Evolutionary conservation across 2,113 vertebrate species (phyloP).

Genomic region (Patagioenas fasciata): DNA sequence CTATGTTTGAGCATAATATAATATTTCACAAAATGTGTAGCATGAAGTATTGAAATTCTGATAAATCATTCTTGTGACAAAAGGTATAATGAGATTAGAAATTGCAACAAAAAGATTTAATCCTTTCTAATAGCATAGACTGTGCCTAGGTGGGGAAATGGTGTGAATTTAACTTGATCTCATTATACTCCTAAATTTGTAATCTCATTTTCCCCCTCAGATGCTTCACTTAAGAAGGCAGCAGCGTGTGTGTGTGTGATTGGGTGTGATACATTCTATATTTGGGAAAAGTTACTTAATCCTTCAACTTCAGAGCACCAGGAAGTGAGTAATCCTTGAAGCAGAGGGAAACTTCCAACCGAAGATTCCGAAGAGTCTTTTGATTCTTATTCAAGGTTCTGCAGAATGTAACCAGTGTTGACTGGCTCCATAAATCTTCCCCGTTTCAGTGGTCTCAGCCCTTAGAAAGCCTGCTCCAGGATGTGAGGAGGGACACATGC

Average conservation of each 20-base stretch:
- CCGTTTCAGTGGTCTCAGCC: neutral
- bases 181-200: conserved; percentile 59
- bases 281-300: conserved; percentile 48
- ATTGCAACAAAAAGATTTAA: conserved; percentile 62
- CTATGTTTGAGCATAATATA: neutral
- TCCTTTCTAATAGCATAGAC: conserved; percentile 67
- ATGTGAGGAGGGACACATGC: neutral
- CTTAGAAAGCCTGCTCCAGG: neutral
- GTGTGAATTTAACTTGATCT: conserved; percentile 64
- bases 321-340: neutral
- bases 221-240: conserved; percentile 38
- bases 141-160: conserved; percentile 32
- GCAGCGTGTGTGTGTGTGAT: neutral
- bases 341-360: neutral
- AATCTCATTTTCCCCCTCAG: conserved; percentile 58
- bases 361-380: neutral
- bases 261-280: conserved; percentile 7
- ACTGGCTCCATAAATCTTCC: conserved; percentile 25
- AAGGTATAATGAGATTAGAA: conserved; percentile 77
- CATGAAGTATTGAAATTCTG: conserved; percentile 54
- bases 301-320: neutral
- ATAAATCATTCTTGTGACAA: conserved; percentile 74
- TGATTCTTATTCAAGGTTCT: neutral
- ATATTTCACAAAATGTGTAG: conserved; percentile 59
- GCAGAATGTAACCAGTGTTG: neutral